Evolutionary conservation across 1,140 invertebrate genomes (phyloP), one percentile per base, ranked within the genome.

Genomic region (Lasioglossum baleicum): DNA sequence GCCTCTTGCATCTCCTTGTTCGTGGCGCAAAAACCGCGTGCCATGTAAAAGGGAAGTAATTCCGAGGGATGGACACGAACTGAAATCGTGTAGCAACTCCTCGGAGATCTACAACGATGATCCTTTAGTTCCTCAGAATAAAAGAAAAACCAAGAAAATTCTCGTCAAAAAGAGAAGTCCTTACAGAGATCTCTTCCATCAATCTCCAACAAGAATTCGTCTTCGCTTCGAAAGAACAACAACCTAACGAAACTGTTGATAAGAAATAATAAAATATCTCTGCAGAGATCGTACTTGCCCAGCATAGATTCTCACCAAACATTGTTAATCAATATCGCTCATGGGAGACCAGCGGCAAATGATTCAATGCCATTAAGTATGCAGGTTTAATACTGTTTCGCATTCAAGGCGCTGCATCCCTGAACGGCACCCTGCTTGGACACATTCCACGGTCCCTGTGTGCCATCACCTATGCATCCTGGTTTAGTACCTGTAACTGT

Each of bases 1-100:
- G 83, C 85, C 69, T 65, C 81, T 83, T 80, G 75, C 81, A 83
- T 87, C 85, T 87, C 63, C 56, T 64, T 80, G 66, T 75, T 61
- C 69, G 58, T 58, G 48, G n/a, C 42, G 83, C 85, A 85, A 87
- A 86, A 87, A 87, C 77, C 70, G 67, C 56, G 63, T 74, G 65
- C 73, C 83, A 56, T 40, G 68, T 70, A 81, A 81, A 76, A 31
- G 83, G n/a, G 72, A 74, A 66, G 56, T 71, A 66, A 82, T 84
- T 70, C 74, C 60, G 8, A 11, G 40, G 65, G 74, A 53, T 81
- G 64, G 61, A 64, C 17, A 67, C 48, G 35, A 20, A 67, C 44
- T 51, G 31, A 35, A 20, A 40, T 3, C 17, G 35, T 51, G 15
- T 11, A 48, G 1, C 44, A 53, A 60, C n/a, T 44, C n/a, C 11